phyloP scores from a whole-genome alignment of 2,113 vertebrate genomes.

The Platysternon megacephalum region DNA sequence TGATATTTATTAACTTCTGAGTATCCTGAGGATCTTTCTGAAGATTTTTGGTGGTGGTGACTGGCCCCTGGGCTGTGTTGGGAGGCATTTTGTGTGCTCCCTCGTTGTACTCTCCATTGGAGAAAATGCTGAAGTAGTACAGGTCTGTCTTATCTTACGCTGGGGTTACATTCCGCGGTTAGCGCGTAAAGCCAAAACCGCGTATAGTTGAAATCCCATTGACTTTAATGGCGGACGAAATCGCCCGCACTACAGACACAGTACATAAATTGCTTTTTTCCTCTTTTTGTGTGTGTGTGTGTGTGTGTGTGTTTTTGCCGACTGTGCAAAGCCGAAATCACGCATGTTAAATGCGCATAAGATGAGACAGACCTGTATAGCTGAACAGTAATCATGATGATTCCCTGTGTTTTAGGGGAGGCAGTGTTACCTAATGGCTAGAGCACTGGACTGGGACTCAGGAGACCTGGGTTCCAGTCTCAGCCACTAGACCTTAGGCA shows the following conservation, averaged over 20 bases:
- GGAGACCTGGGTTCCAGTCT: background rate
- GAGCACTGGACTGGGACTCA: background rate
- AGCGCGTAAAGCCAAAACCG: too few relatives aligned
- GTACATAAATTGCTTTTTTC: too few relatives aligned
- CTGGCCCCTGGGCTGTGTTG: background rate
- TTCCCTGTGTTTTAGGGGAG: background rate
- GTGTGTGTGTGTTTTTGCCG: too few relatives aligned
- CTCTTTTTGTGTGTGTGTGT: too few relatives aligned
- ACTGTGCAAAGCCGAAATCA: too few relatives aligned
- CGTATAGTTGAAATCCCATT: too few relatives aligned
- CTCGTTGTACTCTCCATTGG: background rate
- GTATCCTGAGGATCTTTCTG: background rate
- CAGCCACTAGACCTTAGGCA: background rate
- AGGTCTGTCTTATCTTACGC: too few relatives aligned
- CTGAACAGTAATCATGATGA: background rate
- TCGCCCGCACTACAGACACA: too few relatives aligned
- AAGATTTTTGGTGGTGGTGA: background rate
- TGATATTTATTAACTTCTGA: background rate
- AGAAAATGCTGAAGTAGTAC: background rate
- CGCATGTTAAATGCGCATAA: too few relatives aligned
- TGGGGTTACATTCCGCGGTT: too few relatives aligned
- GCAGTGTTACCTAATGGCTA: background rate
- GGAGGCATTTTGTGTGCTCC: background rate
- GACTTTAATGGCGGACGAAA: too few relatives aligned
- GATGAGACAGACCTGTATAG: too few relatives aligned